Evolutionary conservation across 2,113 vertebrate genomes (phyloP).

Genomic region (Sander lucioperca): DNA sequence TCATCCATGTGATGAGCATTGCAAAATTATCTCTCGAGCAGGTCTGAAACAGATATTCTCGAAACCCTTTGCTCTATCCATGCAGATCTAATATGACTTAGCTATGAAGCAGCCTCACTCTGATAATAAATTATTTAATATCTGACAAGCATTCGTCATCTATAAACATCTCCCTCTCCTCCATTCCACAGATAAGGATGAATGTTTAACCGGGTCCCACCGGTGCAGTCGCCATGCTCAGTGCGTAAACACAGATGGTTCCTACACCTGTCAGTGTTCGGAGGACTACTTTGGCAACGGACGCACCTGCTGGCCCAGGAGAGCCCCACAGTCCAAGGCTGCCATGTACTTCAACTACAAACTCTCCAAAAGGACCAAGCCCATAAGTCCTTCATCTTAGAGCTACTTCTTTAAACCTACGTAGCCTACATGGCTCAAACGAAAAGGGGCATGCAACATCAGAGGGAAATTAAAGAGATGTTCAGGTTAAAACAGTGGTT

Average conservation of each 20-base stretch:
- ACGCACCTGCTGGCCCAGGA: slow-evolving; percentile 77
- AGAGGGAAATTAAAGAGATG: background rate
- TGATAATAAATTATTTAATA: background rate
- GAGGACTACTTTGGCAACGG: slow-evolving; percentile 72
- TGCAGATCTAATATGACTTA: background rate
- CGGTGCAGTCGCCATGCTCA: slow-evolving; percentile 75
- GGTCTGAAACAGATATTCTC: slow-evolving; percentile 52
- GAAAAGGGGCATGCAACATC: background rate
- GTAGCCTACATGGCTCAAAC: background rate
- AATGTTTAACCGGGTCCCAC: slow-evolving; percentile 79
- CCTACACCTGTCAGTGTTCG: slow-evolving; percentile 78
- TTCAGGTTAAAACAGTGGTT: background rate
- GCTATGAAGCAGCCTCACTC: slow-evolving; percentile 4
- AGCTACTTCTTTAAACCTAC: background rate
- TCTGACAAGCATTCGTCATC: background rate
- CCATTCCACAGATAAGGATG: slow-evolving; percentile 70
- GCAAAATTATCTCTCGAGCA: slow-evolving; percentile 65
- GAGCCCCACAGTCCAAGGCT: slow-evolving; percentile 67
- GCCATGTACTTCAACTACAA: slow-evolving; percentile 78
- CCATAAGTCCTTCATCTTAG: slow-evolving; percentile 23
- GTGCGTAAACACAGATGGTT: slow-evolving; percentile 81
- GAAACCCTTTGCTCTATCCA: slow-evolving; percentile 3
- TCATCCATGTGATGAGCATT: slow-evolving; percentile 63
- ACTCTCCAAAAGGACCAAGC: slow-evolving; percentile 71
- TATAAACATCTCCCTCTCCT: slow-evolving; percentile 16